Conservation (phyloP, 2,888 invertebrate species). For the Boloria euphrosyne region DNA sequence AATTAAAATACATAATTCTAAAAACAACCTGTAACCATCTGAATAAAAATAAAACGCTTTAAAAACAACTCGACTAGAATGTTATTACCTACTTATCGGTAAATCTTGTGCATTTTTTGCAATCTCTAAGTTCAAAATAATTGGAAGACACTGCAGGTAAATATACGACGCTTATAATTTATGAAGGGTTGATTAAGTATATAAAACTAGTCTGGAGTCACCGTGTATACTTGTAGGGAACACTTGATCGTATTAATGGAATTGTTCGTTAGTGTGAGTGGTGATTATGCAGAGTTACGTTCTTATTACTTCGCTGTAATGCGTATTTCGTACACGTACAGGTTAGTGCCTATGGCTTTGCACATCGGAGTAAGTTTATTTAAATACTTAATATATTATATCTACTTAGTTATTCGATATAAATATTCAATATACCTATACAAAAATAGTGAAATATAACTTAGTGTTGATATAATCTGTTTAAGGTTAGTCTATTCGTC, state of each 20-base stretch:
- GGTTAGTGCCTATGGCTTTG: constrained; percentile 12
- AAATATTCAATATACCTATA: background rate
- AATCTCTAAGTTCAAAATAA: constrained; percentile 10
- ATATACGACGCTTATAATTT: constrained; percentile 17
- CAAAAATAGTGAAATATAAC: too few species aligned
- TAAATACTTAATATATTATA: constrained; percentile 5
- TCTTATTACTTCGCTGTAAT: constrained; percentile 26
- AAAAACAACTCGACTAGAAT: background rate
- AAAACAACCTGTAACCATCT: too few species aligned
- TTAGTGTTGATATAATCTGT: too few species aligned
- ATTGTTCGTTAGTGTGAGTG: constrained; percentile 25
- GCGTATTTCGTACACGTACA: constrained; percentile 29
- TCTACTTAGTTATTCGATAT: constrained; percentile 8
- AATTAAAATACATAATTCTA: too few species aligned
- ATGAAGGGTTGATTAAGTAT: constrained; percentile 11
- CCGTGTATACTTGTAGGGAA: constrained; percentile 17
- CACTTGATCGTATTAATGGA: constrained; percentile 30
- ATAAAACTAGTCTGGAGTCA: constrained; percentile 22
- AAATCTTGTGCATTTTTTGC: constrained; percentile 15
- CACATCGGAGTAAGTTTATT: constrained; percentile 11
- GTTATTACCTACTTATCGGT: background rate
- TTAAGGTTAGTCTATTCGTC: too few species aligned
- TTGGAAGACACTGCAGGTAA: constrained; percentile 12
- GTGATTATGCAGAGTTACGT: constrained; percentile 25
- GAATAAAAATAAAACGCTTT: background rate